Evolutionary conservation across 2,888 invertebrate species (phyloP).

Genomic region (Stenolophus ochropezus): DNA sequence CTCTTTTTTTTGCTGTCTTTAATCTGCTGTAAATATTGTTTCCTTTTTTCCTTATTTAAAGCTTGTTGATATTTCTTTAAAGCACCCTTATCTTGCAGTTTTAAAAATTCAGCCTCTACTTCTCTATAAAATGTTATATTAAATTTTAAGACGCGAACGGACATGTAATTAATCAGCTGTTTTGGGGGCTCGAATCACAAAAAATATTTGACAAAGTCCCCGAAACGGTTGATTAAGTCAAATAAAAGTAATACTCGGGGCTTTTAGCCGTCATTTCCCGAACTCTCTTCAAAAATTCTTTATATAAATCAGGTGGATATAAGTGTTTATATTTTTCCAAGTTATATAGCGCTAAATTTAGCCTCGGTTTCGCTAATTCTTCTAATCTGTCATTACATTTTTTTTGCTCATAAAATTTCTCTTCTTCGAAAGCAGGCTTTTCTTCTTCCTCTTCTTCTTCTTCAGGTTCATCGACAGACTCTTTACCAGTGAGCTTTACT

Average conservation of each 20-base stretch:
- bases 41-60: slow-evolving; percentile 64
- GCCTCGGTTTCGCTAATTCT: not conserved
- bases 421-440: not conserved
- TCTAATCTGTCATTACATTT: not conserved
- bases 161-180: too few relatives aligned
- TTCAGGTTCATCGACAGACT: too few relatives aligned
- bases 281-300: not conserved
- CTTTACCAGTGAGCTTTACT: too few relatives aligned
- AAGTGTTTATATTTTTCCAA: not conserved
- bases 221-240: too few relatives aligned
- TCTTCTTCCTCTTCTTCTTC: not conserved
- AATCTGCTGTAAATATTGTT: slow-evolving; percentile 59
- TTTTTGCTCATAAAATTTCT: not conserved
- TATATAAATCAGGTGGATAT: not conserved
- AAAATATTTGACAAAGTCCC: too few relatives aligned
- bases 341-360: not conserved
- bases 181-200: too few relatives aligned
- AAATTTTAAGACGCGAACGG: too few relatives aligned
- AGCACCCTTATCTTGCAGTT: slow-evolving; percentile 68
- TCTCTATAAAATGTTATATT: slow-evolving; percentile 70
- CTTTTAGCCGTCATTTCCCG: not conserved
- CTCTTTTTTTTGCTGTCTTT: slow-evolving; percentile 62
- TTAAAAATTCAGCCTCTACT: slow-evolving; percentile 77
- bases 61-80: slow-evolving; percentile 52
- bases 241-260: not conserved